Evolutionary conservation across 2,797 vertebrate genomes (phyloP), one percentile per base, ranked within the genome.

Genomic region (Neopelma chrysocephalum): DNA sequence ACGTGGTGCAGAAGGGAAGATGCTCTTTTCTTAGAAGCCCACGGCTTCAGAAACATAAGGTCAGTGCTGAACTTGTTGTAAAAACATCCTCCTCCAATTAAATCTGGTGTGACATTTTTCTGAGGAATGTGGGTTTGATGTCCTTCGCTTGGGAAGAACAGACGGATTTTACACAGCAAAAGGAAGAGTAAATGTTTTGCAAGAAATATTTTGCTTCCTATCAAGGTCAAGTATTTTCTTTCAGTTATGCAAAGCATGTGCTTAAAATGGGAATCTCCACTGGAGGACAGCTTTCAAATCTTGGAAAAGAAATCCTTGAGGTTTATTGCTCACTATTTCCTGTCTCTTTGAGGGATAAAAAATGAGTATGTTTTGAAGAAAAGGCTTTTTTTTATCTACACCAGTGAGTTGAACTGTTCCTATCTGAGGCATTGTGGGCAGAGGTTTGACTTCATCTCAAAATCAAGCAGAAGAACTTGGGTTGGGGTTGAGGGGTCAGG

Each of bases 161-260:
- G 72, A 16, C 38, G 31, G 81, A 81, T 91, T 93, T 78, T 62
- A 15, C 62, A 23, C 27, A 69, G 72, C 82, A 31, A 81, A 50
- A 71, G 31, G 42, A 81, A 91, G 79, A 79, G 82, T 71, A 66
- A 90, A 72, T 82, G 80, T 93, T 96, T 84, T 64, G 62, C 13
- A 15, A 84, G 80, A 66, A 66, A 64, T 90, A 40, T 69, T 95
- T 91, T 92, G 85, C 87, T 73, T 93, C 45, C 56, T 81, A 50
- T 56, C 94, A 93, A 93, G 94, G 94, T 83, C 71, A 43, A 0
- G 0, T 84, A 66, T 93, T 94, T 93, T 87, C 57, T 80, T 92
- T 72, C 66, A 87, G 91, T 64, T 95, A 94, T 84, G 91, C 91
- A 60, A 96, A 94, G 62, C 62, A 82, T 90, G 72, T 62, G 90